Conservation (phyloP, 2,888 invertebrate genomes). For the Minunthozetes semirufus region DNA sequence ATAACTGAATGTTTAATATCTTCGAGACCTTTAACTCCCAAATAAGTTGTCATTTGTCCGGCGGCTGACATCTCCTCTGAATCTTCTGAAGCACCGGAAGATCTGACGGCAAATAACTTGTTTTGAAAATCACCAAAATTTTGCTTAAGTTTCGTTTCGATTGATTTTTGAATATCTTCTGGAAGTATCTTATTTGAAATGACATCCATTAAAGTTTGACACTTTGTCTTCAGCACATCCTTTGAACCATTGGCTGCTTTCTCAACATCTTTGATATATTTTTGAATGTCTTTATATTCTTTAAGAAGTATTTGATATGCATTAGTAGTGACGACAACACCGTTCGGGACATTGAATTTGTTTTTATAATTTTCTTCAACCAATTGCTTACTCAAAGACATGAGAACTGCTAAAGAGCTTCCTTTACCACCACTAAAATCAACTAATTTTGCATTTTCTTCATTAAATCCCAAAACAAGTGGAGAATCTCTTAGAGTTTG, state of each 20-base stretch:
- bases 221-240: neutral
- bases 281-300: neutral
- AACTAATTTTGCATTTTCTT: constrained; percentile 16
- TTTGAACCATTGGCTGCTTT: neutral
- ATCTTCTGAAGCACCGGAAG: constrained; percentile 70
- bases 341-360: constrained; percentile 32
- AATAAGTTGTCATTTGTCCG: constrained; percentile 36
- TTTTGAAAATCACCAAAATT: constrained; percentile 14
- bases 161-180: constrained; percentile 9
- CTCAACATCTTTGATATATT: constrained; percentile 14
- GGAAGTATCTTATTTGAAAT: neutral
- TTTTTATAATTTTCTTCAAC: neutral
- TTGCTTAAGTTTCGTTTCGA: constrained; percentile 1
- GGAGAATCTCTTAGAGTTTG: neutral
- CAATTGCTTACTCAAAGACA: neutral
- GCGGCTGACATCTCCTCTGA: constrained; percentile 47
- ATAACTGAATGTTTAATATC: constrained; percentile 13
- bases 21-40: constrained; percentile 23
- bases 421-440: constrained; percentile 40
- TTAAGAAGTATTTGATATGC: constrained; percentile 22
- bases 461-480: constrained; percentile 11
- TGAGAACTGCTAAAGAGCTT: constrained; percentile 37
- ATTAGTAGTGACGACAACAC: constrained; percentile 34
- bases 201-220: neutral
- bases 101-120: constrained; percentile 45